A percentile compares a stretch with the other conserved stretches of the same genome.
Conservation (phyloP, 2,113 vertebrate genomes). For the Platichthys flesus region DNA sequence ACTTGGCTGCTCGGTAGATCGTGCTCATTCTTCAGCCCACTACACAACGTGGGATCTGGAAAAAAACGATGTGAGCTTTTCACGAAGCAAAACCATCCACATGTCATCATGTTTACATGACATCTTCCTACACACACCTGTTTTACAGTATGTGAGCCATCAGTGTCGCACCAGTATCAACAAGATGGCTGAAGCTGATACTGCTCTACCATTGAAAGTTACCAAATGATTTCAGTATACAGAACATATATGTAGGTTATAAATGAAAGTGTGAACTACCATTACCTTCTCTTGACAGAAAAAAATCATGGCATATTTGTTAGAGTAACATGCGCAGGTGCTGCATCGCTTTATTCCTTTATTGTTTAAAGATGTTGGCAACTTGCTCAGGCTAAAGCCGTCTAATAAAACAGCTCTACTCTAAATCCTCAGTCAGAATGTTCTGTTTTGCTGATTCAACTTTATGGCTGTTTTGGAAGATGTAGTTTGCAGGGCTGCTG, state of each 20-base stretch:
- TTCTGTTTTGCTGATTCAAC: background rate
- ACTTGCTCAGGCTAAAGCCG: too few relatives aligned
- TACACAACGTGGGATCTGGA: conserved; percentile 16
- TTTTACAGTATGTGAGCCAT: background rate
- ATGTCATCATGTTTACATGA: conserved; percentile 14
- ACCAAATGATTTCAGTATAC: background rate
- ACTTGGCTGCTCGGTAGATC: conserved; percentile 33
- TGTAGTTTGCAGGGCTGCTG: background rate
- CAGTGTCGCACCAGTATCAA: background rate
- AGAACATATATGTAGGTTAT: background rate
- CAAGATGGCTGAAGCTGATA: conserved; percentile 13
- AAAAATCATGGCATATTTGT: background rate
- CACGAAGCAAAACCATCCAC: conserved; percentile 16
- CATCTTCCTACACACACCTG: conserved; percentile 6
- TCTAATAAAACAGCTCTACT: background rate
- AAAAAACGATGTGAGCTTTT: conserved; percentile 13
- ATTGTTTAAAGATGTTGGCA: too few relatives aligned
- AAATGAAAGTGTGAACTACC: background rate
- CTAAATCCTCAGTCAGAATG: background rate
- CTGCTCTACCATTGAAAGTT: background rate
- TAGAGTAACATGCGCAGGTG: too few relatives aligned
- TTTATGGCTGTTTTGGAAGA: background rate
- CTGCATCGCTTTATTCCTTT: too few relatives aligned
- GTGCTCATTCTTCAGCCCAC: conserved; percentile 39
- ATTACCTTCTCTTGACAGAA: background rate